phyloP scores from a whole-genome alignment of 2,888 invertebrate species.

The Drosophila villosipedis region DNA sequence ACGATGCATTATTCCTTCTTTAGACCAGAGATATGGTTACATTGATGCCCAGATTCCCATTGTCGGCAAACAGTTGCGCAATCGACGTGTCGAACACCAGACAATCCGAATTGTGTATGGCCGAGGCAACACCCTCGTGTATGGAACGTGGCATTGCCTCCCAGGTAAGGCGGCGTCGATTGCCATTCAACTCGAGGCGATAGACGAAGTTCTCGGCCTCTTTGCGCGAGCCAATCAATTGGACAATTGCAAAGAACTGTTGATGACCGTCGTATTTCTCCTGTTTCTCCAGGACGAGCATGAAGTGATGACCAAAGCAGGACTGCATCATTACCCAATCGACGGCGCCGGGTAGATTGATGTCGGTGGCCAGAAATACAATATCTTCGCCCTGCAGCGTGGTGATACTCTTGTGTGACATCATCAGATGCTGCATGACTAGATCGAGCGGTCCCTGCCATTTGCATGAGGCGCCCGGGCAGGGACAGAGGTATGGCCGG shows the following conservation, averaged over 20 bases:
- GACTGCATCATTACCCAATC: constrained; percentile 99
- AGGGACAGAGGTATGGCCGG: constrained; percentile 99
- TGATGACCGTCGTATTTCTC: constrained; percentile 98
- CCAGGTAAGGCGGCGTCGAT: constrained; percentile 97
- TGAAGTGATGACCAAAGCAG: constrained; percentile 99
- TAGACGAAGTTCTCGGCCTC: constrained; percentile 99
- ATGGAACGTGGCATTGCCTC: constrained; percentile 99
- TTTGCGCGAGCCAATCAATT: constrained; percentile 98
- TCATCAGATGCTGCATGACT: constrained; percentile 99
- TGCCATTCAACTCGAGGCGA: constrained; percentile 97
- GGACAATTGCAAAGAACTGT: constrained; percentile 99
- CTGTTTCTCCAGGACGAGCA: constrained; percentile 99
- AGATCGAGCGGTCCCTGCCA: constrained; percentile 99
- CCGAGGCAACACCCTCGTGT: constrained; percentile 99
- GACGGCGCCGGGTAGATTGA: constrained; percentile 99
- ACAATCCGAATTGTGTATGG: constrained; percentile 99
- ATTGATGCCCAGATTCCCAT: constrained; percentile 99
- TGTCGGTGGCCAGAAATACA: constrained; percentile 99
- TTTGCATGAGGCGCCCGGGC: constrained; percentile 99
- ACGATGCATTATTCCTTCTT: constrained; percentile 51
- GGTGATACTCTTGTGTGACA: constrained; percentile 98
- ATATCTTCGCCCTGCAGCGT: constrained; percentile 99
- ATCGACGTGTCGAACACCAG: constrained; percentile 99
- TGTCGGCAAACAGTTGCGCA: constrained; percentile 99
- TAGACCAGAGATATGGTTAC: constrained; percentile 98